These are phyloP conservation scores for Tipula helvola DNA, from an alignment of 2,888 invertebrate genomes.

Conservation along the genomic window DNA sequence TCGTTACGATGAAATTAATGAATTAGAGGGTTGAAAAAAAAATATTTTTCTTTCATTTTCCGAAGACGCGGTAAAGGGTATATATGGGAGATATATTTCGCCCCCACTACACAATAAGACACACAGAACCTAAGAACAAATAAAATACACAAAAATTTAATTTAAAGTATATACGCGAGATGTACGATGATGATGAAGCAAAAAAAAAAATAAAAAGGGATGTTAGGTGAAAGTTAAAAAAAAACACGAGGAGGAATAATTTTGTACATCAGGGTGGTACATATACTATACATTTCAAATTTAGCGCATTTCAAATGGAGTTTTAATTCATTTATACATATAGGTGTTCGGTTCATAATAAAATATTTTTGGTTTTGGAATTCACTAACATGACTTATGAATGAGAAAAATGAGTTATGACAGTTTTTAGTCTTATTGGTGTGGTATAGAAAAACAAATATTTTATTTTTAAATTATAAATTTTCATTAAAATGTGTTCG, in stretches of 20 bases:
- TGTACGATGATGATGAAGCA: background rate
- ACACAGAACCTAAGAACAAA: background rate
- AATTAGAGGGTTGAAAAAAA: constrained; percentile 4
- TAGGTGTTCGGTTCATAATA: background rate
- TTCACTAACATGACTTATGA: background rate
- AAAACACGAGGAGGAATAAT: background rate
- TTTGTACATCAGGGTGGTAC: background rate
- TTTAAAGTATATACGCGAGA: background rate
- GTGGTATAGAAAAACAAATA: background rate
- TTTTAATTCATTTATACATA: background rate
- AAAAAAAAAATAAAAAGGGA: background rate
- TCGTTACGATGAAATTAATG: background rate
- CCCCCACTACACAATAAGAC: background rate
- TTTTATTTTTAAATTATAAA: background rate
- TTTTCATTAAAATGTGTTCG: background rate
- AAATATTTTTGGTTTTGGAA: background rate
- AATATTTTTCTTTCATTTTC: background rate
- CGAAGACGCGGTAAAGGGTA: background rate
- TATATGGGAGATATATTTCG: background rate
- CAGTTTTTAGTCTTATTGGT: background rate
- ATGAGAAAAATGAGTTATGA: background rate
- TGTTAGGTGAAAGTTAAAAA: background rate
- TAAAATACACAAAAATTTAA: background rate
- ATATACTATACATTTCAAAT: background rate
- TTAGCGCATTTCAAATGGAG: background rate